Evolutionary conservation across 2,113 vertebrate species (phyloP), one percentile per base, ranked within the genome.

Genomic region (Catharus fuscescens): DNA sequence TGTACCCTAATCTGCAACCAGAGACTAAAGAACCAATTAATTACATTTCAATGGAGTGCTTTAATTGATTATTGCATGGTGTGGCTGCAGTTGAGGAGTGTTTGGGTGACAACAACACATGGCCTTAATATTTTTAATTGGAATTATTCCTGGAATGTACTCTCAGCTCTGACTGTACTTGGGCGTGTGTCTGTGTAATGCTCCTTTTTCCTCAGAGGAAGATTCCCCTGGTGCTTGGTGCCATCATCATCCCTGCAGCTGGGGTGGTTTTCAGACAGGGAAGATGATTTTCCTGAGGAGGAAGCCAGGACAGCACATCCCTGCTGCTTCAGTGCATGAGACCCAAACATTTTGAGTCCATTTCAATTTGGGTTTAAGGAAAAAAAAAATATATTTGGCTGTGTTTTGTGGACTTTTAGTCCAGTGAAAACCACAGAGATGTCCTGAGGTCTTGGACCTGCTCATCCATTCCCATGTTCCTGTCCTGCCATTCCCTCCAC

Each of bases 271-370:
- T 45, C 25, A 70, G 81, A 24, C 31, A 66, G 92, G 74, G 50
- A 88, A 88, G 50, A 73, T 86, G 29, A 69, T 94, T 96, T 92
- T 94, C 79, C 71, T 70, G 90, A 77, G 92, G 88, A 90, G 82
- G 54, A 80, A 88, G 20, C 14, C 90, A 83, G 85, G 95, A 45
- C 88, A 69, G 66, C 32, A 60, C 38, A 52, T 48, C 73, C 36
- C 78, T 0, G 0, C 34, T 36, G 18, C 77, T 65, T 47, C 48
- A 52, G 74, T 57, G 48, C 32, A 7, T 26, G 50, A 61, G 65
- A 92, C n/a, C 50, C 38, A 73, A 94, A 72, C 29, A 13, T 79
- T 32, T n/a, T 45, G 57, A 66, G 73, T 2, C 6, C 23, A 34
- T 76, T 92, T 81, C 10, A 21, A 32, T 76, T 82, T 42, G 21